Base-by-base conservation (phyloP, 2,113 vertebrate species). In the Oryzias melastigma region DNA sequence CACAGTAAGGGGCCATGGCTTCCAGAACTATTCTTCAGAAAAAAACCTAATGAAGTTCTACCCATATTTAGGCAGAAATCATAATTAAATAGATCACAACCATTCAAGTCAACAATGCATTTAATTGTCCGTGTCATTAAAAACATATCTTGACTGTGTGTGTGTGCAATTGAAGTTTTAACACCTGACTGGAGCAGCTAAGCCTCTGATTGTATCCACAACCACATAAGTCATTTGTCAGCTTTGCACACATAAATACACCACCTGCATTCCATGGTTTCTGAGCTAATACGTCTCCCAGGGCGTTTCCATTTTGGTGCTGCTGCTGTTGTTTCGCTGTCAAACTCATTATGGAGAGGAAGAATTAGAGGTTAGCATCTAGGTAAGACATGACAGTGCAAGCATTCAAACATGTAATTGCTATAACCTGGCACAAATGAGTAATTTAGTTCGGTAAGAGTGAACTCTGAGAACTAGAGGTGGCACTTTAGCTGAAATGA, bases 401-500 rank as follows among this genome's bases (percentile, higher is more conserved):
- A 73, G 76, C 79, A 73, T 81, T 85, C 81, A 69, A 82, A 86
- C 63, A 60, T 77, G 82, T 89, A 88, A 90, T 90, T 90, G 85
- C 84, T 88, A 90, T 87, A 89, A 91, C 82, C 80, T 86, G 88
- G 88, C 85, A 89, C 78, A 83, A 87, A 84, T 86, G 81, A 91
- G 81, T 88, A 82, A 90, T 88, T 87, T 84, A 80, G 71, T 64
- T 64, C 55, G 77, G 64, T 81, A 68, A 85, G 83, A 85, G 81
- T 53, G 65, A 79, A 76, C 64, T 77, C 63, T 56, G 77, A 83
- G 75, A 85, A 82, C 80, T 59, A 58, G 67, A 73, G 82, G 73
- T 70, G 85, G 74, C 85, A 83, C 80, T 88, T 80, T 56, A 80
- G 73, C 71, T 61, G 35, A 75, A 83, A 85, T 71, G 82, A 78